A percentile compares a stretch with the other conserved stretches of the same genome.
phyloP scores from a whole-genome alignment of 2,113 vertebrate genomes.

The Sylvilagus bachmani region DNA sequence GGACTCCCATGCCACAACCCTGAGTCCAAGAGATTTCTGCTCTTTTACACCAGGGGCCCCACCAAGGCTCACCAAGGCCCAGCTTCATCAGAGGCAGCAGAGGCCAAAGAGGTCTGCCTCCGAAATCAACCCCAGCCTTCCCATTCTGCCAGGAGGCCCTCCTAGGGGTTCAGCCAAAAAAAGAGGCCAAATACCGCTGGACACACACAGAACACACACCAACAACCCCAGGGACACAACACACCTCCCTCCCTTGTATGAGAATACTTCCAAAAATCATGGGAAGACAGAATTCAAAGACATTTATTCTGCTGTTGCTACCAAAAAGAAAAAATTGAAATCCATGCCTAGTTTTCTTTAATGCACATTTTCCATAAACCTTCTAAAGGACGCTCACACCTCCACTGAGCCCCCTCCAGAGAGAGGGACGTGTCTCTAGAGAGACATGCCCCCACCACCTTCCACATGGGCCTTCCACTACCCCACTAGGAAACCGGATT shows the following conservation, averaged over 20 bases:
- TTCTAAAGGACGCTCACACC: no score
- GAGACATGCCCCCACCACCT: not conserved
- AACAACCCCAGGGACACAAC: not conserved
- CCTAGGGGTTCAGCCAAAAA: not conserved
- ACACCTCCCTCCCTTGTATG: not conserved
- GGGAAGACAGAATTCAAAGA: no score
- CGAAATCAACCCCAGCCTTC: not conserved
- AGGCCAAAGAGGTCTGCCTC: not conserved
- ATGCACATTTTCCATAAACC: no score
- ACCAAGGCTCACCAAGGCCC: not conserved
- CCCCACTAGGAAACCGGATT: not conserved
- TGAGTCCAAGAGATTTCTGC: not conserved
- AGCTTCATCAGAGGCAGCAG: not conserved
- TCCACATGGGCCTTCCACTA: not conserved
- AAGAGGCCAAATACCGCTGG: not conserved
- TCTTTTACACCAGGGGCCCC: not conserved
- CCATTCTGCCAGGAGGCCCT: not conserved
- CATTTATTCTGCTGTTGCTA: no score
- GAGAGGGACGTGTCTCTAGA: not conserved
- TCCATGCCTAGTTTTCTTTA: no score
- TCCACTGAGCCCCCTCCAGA: not conserved
- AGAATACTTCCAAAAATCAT: no score
- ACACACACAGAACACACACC: not conserved
- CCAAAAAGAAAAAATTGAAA: no score
- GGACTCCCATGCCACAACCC: no score